Evolutionary conservation across 2,113 vertebrate genomes (phyloP).

Genomic region (Mesembrinibis cayennensis): DNA sequence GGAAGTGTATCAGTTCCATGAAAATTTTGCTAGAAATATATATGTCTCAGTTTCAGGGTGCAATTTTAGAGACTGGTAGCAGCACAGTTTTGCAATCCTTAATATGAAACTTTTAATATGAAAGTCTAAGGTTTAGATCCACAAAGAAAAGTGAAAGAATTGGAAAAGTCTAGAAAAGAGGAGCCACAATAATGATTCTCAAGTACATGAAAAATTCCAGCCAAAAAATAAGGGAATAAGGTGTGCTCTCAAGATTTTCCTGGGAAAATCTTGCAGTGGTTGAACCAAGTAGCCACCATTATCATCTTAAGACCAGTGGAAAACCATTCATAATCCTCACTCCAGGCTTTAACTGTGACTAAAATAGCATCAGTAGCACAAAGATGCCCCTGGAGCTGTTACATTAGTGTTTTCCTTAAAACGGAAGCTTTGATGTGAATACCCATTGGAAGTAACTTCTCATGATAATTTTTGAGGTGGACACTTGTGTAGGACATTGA

Average conservation of each 20-base stretch:
- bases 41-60: neutral
- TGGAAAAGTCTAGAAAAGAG: neutral
- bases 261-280: neutral
- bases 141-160: neutral
- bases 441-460: neutral
- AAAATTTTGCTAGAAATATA: neutral
- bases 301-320: neutral
- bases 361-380: neutral
- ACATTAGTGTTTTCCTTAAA: neutral
- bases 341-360: neutral
- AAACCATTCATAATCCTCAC: neutral
- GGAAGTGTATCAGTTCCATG: neutral
- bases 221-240: neutral
- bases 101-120: neutral
- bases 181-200: neutral
- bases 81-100: neutral
- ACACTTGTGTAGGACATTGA: neutral
- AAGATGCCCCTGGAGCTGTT: neutral
- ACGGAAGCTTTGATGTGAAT: neutral
- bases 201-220: neutral
- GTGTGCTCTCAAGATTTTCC: neutral
- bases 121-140: neutral
- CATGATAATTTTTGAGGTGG: neutral
- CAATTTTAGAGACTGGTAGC: neutral
- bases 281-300: neutral